A percentile compares a stretch with the other conserved stretches of the same genome.
These are phyloP conservation scores for Laothoe populi DNA, from an alignment of 2,888 invertebrate species.

Conservation along the genomic window DNA sequence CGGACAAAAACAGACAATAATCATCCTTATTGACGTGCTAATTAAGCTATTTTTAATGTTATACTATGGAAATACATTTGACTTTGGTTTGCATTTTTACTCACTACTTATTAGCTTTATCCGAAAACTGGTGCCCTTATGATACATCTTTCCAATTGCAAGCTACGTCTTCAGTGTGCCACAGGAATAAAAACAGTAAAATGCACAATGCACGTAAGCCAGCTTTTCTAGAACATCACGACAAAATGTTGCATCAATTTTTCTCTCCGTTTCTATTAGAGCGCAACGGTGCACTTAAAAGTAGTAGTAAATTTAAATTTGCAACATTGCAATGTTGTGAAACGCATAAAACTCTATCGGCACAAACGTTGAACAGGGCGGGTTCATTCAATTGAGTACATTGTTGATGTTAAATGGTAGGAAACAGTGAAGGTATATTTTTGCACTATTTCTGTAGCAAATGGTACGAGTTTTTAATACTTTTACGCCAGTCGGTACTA, in stretches of 20 bases:
- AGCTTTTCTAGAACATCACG: neutral
- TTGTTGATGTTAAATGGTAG: slow-evolving; percentile 15
- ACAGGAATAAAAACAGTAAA: too few species aligned
- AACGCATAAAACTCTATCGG: slow-evolving; percentile 19
- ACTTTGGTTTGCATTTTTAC: too few species aligned
- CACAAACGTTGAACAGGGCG: slow-evolving; percentile 15
- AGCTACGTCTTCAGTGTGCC: too few species aligned
- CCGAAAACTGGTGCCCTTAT: too few species aligned
- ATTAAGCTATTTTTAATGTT: too few species aligned
- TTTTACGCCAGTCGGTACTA: too few species aligned
- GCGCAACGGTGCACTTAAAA: slow-evolving; percentile 18
- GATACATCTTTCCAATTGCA: too few species aligned
- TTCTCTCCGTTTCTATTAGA: slow-evolving; percentile 18
- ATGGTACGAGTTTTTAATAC: neutral
- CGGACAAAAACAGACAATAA: too few species aligned
- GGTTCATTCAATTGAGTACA: slow-evolving; percentile 19
- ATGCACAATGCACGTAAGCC: neutral
- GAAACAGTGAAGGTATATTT: neutral
- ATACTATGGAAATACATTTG: too few species aligned
- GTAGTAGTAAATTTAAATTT: slow-evolving; percentile 23
- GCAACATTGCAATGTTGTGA: slow-evolving; percentile 23
- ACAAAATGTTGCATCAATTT: slow-evolving; percentile 20
- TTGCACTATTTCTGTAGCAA: neutral
- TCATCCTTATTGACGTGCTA: too few species aligned
- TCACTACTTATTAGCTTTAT: too few species aligned